phyloP scores from a whole-genome alignment of 2,888 invertebrate genomes.

The Agrilus cyanescens region DNA sequence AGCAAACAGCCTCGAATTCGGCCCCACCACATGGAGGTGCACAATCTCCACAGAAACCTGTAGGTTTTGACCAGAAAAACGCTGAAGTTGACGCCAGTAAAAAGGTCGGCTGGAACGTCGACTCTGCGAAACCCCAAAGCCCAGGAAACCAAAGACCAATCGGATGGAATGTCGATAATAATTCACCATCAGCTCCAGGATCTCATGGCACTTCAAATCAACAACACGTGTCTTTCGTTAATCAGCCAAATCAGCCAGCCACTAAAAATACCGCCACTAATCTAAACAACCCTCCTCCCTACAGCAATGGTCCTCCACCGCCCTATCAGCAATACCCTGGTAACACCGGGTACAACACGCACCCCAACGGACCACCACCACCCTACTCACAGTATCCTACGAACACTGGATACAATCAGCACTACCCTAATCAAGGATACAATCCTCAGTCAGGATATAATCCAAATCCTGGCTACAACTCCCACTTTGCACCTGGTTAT shows the following conservation, averaged over 20 bases:
- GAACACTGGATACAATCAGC: neutral
- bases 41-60: no score
- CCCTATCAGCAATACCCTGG: constrained; percentile 6
- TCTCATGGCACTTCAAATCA: neutral
- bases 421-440: neutral
- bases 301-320: constrained; percentile 6
- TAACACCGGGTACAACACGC: constrained; percentile 9
- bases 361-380: neutral
- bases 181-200: constrained; percentile 2
- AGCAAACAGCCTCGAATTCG: no score
- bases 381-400: neutral
- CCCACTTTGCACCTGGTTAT: constrained; percentile 5
- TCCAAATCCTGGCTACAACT: constrained; percentile 9
- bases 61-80: no score
- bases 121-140: constrained; percentile 4
- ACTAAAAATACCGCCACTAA: constrained; percentile 8
- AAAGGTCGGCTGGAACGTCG: constrained; percentile 13
- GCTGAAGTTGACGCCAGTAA: constrained; percentile 6
- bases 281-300: constrained; percentile 4
- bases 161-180: constrained; percentile 12
- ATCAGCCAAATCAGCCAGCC: constrained; percentile 3
- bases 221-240: neutral
- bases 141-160: constrained; percentile 4
- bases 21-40: no score
- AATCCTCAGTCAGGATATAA: constrained; percentile 3